These are phyloP conservation scores for Sipunculus nudus DNA, from an alignment of 2,888 invertebrate species.

Conservation along the genomic window DNA sequence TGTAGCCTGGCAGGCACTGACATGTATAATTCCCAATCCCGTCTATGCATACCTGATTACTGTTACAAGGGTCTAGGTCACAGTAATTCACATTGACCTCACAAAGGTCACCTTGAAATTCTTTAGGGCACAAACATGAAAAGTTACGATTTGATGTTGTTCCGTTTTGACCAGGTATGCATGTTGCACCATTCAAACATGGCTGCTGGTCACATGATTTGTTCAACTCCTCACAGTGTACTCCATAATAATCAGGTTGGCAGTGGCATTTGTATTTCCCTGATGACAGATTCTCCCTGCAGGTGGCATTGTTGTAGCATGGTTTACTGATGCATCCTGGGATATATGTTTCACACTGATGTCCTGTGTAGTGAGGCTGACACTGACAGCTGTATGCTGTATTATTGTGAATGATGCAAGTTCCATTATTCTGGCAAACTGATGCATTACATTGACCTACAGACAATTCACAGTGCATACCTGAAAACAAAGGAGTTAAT, in stretches of 20 bases:
- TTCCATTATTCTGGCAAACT: too few relatives aligned
- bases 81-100: too few relatives aligned
- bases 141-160: too few relatives aligned
- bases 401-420: too few relatives aligned
- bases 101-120: slow-evolving; percentile 21
- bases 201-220: slow-evolving; percentile 48
- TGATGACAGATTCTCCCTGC: too few relatives aligned
- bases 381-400: slow-evolving; percentile 19
- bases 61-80: slow-evolving; percentile 23
- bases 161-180: slow-evolving; percentile 21
- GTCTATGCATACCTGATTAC: slow-evolving; percentile 1
- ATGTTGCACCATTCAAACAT: slow-evolving; percentile 34
- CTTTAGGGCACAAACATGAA: slow-evolving; percentile 22
- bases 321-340: slow-evolving; percentile 8
- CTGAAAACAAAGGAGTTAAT: too few relatives aligned
- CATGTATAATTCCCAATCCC: slow-evolving; percentile 1
- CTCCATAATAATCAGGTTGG: slow-evolving; percentile 3
- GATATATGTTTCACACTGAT: slow-evolving; percentile 9
- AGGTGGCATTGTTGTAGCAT: slow-evolving; percentile 13
- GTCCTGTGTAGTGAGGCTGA: slow-evolving; percentile 5
- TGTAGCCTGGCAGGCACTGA: slow-evolving; percentile 14
- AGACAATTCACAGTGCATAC: too few relatives aligned
- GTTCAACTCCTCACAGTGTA: slow-evolving; percentile 35
- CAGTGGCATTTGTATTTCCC: slow-evolving; percentile 23
- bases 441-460: too few relatives aligned